Base-by-base conservation (phyloP, 2,888 invertebrate species). In the Lissonota sp. region DNA sequence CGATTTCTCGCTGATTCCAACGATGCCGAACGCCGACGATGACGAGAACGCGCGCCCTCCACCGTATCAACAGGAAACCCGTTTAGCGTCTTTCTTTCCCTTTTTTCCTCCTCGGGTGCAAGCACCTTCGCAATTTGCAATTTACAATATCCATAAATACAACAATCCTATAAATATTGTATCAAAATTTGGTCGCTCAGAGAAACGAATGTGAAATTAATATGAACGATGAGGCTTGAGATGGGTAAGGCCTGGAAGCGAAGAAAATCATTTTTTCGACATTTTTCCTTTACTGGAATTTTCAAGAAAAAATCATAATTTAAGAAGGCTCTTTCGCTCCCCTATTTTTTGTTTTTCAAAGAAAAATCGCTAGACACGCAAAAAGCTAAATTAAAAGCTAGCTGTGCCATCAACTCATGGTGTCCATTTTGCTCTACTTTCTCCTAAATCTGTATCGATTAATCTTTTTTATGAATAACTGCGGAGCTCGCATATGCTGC, bases 1-100 rank as follows among this genome's bases (percentile, higher is more conserved):
- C 67, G 63, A 80, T 76, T 69, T 80, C 72, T 72, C 73, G 72
- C 37, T 51, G 64, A 77, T 73, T 58, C 58, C 62, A 26, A 39
- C 39, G 49, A 66, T 26, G 58, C 60, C 64, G 60, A 74, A 49
- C 40, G 58, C 60, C 64, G 60, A 70, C 7, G 44, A 64, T 37
- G 46, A 40, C 37, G 39, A 39, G 51, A 44, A 64, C 46, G 14
- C 66, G 60, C 66, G 53, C 10, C 7, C 39, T 16, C n/a, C 42
- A 14, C 40, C 16, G 46, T 26, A 51, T 66, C 58, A 14, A 66
- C 66, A 44, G 64, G 40, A 77, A 74, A 81, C 74, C 62, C 53
- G 74, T 80, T 77, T 73, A 46, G 63, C 44, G 37, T 40, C 39
- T 64, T 64, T 77, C 40, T 51, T 44, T 8, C 14, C 44, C 3